Evolutionary conservation across 2,888 invertebrate genomes (phyloP).

Genomic region (Stenchaetothrips biformis): DNA sequence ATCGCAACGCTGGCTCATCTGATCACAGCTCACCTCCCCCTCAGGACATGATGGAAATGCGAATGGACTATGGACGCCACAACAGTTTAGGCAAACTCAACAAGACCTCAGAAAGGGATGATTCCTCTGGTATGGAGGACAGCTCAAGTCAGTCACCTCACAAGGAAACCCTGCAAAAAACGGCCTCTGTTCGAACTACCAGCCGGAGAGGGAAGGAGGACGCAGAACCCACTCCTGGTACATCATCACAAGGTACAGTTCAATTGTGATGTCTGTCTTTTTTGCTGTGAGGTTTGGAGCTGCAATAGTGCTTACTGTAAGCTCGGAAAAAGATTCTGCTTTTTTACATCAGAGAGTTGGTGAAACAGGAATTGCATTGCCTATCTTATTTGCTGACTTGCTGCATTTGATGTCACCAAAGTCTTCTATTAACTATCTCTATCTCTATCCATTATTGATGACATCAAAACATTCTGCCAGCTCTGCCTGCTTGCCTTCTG

Average conservation of each 20-base stretch:
- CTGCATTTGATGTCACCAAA: slow-evolving; percentile 18
- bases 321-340: too few relatives aligned
- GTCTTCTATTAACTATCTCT: background rate
- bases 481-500: slow-evolving; percentile 8
- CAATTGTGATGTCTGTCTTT: background rate
- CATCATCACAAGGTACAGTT: slow-evolving; percentile 46
- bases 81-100: slow-evolving; percentile 28
- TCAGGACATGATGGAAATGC: slow-evolving; percentile 31
- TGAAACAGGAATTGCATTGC: background rate
- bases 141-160: background rate
- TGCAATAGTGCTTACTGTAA: too few relatives aligned
- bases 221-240: slow-evolving; percentile 48
- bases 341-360: background rate
- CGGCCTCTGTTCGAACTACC: slow-evolving; percentile 42
- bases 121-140: slow-evolving; percentile 5
- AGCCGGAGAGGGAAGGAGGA: slow-evolving; percentile 46
- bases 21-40: slow-evolving; percentile 32
- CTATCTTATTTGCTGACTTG: slow-evolving; percentile 8
- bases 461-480: slow-evolving; percentile 12
- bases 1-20: slow-evolving; percentile 29
- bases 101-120: slow-evolving; percentile 6
- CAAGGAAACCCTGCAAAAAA: slow-evolving; percentile 29
- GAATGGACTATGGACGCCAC: slow-evolving; percentile 29
- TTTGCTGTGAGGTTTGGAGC: too few relatives aligned
- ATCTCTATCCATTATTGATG: background rate